phyloP scores from a whole-genome alignment of 1,140 invertebrate genomes.

The Ceratosolen fusciceps region DNA sequence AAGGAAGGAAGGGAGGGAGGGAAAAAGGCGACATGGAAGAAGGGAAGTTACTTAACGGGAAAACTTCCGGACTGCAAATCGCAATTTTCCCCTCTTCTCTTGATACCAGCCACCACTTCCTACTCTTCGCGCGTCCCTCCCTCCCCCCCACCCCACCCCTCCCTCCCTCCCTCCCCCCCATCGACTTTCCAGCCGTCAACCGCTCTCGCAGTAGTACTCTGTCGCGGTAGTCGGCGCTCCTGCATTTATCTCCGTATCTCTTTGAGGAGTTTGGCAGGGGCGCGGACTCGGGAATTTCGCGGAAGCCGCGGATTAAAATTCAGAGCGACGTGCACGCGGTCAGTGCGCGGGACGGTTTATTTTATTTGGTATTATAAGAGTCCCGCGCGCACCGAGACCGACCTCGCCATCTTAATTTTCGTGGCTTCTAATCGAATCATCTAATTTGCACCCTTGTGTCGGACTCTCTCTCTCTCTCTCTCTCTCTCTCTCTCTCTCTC shows the following conservation, averaged over 20 bases:
- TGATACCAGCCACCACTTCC: too few species aligned
- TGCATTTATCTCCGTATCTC: too few species aligned
- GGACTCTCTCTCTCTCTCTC: background rate
- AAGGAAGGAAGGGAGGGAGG: background rate
- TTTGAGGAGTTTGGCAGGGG: background rate
- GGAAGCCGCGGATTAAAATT: background rate
- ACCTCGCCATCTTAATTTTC: constrained; percentile 61
- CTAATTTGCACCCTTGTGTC: constrained; percentile 65
- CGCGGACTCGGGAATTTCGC: background rate
- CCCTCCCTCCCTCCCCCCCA: too few species aligned
- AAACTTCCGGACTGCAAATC: constrained; percentile 4
- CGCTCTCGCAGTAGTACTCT: too few species aligned
- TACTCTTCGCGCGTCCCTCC: too few species aligned
- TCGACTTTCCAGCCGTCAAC: too few species aligned
- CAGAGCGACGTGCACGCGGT: background rate
- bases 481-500: too few species aligned
- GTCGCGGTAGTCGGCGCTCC: background rate
- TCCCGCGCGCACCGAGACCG: background rate
- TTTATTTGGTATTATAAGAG: background rate
- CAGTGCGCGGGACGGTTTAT: background rate
- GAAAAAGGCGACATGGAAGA: background rate
- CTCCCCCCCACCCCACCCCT: background rate
- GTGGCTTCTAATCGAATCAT: constrained; percentile 65
- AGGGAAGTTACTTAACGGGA: background rate
- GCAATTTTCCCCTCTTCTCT: background rate